Base-by-base conservation (phyloP, 2,797 vertebrate genomes). In the Silurus aristotelis region DNA sequence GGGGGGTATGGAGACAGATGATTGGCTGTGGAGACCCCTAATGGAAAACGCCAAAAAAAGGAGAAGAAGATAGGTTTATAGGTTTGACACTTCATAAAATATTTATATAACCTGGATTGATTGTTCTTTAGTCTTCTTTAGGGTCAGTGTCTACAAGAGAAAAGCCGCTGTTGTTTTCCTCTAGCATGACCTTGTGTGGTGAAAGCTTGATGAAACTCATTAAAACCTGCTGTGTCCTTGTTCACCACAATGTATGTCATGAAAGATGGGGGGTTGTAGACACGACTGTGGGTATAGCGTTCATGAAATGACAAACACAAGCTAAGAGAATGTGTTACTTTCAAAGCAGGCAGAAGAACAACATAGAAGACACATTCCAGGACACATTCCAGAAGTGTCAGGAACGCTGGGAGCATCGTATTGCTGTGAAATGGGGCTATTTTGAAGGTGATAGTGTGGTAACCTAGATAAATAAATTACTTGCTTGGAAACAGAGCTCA, bases 171-270 rank as follows among this genome's bases (percentile, higher is more conserved):
- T 20, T 27, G 43, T 66, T 46, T 64, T 15, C 38, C 14, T 14
- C 14, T 63, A 79, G 60, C 61, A 64, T 19, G 9, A 52, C 61
- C 60, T 52, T 80, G 78, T 27, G 38, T 25, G 9, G 78, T 66
- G 46, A 66, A 27, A 52, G n/a, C 15, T 80, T 52, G 22, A 66
- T 13, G 19, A 27, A 27, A 43, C 20, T 10, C 38, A 64, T 80
- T 25, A 43, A 64, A 48, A 80, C 61, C 61, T 25, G 77, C 22
- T 66, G 46, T 80, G 63, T 80, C 61, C 63, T 52, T 64, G 46
- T 66, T 80, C 5, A 1, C 78, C 19, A 43, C 43, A 52, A 66
- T 38, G 19, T 61, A 12, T 61, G 75, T 61, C 27, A 43, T 14
- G 10, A 61, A 38, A 5, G 27, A 61, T 14, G 1, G 17, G 27